Base-by-base conservation (phyloP, 2,888 invertebrate genomes). In the Antheraea yamamai region DNA sequence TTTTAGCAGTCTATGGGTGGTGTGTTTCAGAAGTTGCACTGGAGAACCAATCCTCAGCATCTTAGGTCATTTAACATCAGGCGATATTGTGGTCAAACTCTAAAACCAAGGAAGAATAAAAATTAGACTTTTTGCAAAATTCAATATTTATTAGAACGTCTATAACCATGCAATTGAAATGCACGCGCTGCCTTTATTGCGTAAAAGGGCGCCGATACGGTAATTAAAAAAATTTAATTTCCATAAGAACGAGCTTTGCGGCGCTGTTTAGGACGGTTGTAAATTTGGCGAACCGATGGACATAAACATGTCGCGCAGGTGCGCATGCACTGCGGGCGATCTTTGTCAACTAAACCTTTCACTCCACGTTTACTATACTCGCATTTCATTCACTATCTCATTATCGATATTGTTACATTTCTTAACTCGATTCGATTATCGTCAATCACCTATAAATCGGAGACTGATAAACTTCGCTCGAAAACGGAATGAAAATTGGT, bases 231-330 rank as follows among this genome's bases (percentile, higher is more conserved):
- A 87, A 86, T 90, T 83, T 89, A 90, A 92, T 92, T 89, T 91
- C 91, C 89, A 86, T 84, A 86, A 84, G 85, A 78, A 75, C 58
- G 74, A 78, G 82, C 47, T 47, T 47, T 47, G 47, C 80, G 82
- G 81, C 76, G 77, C 72, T 73, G 68, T 70, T 76, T 68, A 73
- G 78, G 80, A 72, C 76, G 85, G 86, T 80, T 88, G 91, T 92
- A 92, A 93, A 92, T 93, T 92, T 91, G 88, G 90, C 89, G 87
- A 87, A 84, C 83, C 83, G 83, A 84, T 81, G 85, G 85, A 82
- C 92, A 93, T 94, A 93, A 93, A 93, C 87, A 91, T 92, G 92
- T 92, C 92, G 83, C 79, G 84, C 89, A 88, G 88, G 89, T 88
- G 89, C 81, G 78, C 79, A 68, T 73, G 79, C 87, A 82, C 88